Evolutionary conservation across 2,797 vertebrate species (phyloP), one percentile per base, ranked within the genome.

Genomic region (Rhynchotus rufescens): DNA sequence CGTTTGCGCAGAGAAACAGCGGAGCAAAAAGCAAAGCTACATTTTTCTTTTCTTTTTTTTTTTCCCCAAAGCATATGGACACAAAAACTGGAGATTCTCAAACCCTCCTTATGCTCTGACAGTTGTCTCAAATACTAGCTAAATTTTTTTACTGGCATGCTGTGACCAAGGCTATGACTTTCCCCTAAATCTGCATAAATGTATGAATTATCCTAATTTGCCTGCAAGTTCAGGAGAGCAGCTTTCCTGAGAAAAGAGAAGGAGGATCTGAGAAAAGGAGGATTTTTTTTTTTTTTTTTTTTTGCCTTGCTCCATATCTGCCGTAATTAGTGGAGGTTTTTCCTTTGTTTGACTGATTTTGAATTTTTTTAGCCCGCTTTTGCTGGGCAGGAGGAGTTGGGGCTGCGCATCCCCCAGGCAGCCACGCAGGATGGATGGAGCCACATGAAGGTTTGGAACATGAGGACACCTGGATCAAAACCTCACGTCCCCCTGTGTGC

Each of bases 91-190:
- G 71, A 81, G 64, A 80, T 84, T 84, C 88, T 67, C 91, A 34
- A 80, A 60, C 92, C 92, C 90, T 71, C 52, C 52, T 56, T 56
- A 30, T n/a, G 28, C 17, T 17, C 1, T 74, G 88, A 75, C 86
- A 91, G 65, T 86, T 66, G 73, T 61, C 64, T 82, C 92, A 65
- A 60, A 65, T 93, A 72, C 65, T 64, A 2, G 68, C 76, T 88
- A 76, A 80, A 30, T 80, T 88, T 92, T 94, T 94, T 95, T 34
- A 78, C 77, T 65, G 95, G 68, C 75, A 9, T 88, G 85, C 71
- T 66, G 79, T 82, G 92, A 86, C 91, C 86, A 82, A 68, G 91
- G 75, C 92, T 68, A 30, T 91, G 92, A 93, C 94, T 96, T 80
- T 60, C 82, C 90, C 89, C 22, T 86, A 94, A 84, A 72, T 34